phyloP scores from a whole-genome alignment of 2,113 vertebrate species.

The Tetrao urogallus region DNA sequence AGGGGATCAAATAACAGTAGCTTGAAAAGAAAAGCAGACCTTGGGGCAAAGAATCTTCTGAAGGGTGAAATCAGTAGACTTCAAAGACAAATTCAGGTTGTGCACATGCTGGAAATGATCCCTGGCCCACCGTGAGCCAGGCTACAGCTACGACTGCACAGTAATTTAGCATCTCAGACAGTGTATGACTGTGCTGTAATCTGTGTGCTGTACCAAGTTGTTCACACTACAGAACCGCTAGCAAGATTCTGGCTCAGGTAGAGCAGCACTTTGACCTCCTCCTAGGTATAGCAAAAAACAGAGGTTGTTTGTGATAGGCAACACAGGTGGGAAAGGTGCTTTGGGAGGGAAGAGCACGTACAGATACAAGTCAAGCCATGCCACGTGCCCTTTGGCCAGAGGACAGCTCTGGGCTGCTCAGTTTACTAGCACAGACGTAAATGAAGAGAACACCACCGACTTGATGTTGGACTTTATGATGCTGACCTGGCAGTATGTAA shows the following conservation, averaged over 20 bases:
- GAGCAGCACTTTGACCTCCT: not conserved
- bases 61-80: not conserved
- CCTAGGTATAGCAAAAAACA: not conserved
- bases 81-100: not conserved
- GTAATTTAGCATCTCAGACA: not conserved
- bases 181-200: not conserved
- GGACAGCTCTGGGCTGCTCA: not conserved
- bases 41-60: not conserved
- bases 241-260: not conserved
- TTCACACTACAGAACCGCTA: accelerated
- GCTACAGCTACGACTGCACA: not conserved
- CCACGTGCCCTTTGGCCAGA: not conserved
- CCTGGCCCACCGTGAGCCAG: too few species aligned
- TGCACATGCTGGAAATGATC: not conserved
- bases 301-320: not conserved
- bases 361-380: not conserved
- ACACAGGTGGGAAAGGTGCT: not conserved
- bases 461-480: not conserved
- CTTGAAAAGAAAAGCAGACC: not conserved
- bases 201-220: not conserved
- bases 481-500: not conserved
- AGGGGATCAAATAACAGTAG: accelerated
- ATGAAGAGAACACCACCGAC: accelerated
- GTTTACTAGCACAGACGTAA: not conserved
- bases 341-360: not conserved